phyloP scores from a whole-genome alignment of 2,797 vertebrate genomes.

The Loris lydekkerianus region DNA sequence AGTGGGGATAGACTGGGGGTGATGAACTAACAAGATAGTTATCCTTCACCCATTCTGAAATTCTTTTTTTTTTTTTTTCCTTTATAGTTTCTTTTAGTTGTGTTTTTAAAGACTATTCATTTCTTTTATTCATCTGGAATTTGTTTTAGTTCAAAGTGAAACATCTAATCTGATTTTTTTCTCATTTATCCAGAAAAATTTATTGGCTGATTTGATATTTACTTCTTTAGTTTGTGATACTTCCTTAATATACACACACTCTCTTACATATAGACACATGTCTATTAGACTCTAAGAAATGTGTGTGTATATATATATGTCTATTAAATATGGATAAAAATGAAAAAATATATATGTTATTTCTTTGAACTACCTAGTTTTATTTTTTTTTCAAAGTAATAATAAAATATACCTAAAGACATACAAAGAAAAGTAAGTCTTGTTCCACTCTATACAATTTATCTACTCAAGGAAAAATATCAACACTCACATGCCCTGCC shows the following conservation, averaged over 20 bases:
- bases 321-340: background rate
- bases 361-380: background rate
- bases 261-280: background rate
- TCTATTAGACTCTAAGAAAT: background rate
- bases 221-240: background rate
- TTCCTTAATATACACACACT: background rate
- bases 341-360: background rate
- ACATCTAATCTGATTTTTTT: background rate
- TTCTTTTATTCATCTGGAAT: conserved; percentile 17
- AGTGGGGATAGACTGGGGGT: too few species aligned
- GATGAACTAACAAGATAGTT: background rate
- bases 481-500: background rate
- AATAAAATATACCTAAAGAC: background rate
- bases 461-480: background rate
- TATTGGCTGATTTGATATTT: background rate
- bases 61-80: too few species aligned
- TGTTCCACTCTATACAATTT: background rate
- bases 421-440: background rate
- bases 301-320: too few species aligned
- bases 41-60: background rate
- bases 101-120: background rate
- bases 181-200: background rate
- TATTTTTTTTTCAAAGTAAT: conserved; percentile 42
- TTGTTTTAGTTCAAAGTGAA: background rate
- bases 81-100: too few species aligned